A percentile compares a stretch with the other conserved stretches of the same genome.
phyloP scores from a whole-genome alignment of 2,888 invertebrate genomes.

The Eristalis arbustorum region DNA sequence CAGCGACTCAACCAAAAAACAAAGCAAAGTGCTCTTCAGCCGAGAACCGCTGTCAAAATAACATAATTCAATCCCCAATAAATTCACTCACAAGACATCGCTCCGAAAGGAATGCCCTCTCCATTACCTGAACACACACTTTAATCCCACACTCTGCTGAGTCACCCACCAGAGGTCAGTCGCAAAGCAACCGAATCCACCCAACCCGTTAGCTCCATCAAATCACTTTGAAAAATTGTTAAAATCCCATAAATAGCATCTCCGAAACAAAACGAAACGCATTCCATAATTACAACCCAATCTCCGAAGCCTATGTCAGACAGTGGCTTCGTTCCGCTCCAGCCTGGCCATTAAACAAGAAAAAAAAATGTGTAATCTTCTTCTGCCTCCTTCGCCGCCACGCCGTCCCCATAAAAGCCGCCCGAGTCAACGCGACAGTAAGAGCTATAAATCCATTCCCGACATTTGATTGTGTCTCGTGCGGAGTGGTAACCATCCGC shows the following conservation, averaged over 20 bases:
- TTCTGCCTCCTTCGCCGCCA: neutral
- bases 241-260: constrained; percentile 10
- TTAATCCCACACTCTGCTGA: neutral
- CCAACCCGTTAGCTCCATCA: constrained; percentile 9
- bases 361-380: constrained; percentile 10
- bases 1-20: no score
- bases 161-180: neutral
- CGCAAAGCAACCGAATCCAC: neutral
- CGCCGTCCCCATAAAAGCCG: neutral
- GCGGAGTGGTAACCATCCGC: constrained; percentile 19
- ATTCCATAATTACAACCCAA: constrained; percentile 33
- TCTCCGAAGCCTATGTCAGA: neutral
- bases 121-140: neutral
- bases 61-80: no score
- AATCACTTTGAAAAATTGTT: constrained; percentile 38
- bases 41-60: no score
- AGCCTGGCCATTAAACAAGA: constrained; percentile 5
- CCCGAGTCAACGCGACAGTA: constrained; percentile 7
- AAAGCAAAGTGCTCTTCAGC: no score
- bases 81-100: neutral
- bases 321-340: constrained; percentile 4
- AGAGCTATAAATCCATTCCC: constrained; percentile 35
- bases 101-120: neutral
- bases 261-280: constrained; percentile 18
- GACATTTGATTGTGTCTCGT: constrained; percentile 21